Evolutionary conservation across 1,140 invertebrate species (phyloP).

Genomic region (Hyphantria cunea): DNA sequence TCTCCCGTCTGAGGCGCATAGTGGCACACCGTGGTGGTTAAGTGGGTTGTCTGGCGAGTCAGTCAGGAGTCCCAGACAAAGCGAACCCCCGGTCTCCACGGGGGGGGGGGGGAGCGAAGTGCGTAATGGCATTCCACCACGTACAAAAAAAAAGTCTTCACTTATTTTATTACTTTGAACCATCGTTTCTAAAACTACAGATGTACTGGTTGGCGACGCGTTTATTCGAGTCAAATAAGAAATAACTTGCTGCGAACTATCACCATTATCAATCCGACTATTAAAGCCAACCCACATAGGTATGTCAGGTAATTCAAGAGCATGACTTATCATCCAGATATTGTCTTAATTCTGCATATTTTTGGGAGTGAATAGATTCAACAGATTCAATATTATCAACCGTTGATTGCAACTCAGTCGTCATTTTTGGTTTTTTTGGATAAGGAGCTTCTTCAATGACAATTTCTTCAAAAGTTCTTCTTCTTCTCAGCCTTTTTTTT

Average conservation of each 20-base stretch:
- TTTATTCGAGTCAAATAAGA: slow-evolving; percentile 65
- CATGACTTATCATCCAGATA: slow-evolving; percentile 42
- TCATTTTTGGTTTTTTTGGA: slow-evolving; percentile 40
- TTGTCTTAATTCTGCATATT: slow-evolving; percentile 37
- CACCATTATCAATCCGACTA: slow-evolving; percentile 34
- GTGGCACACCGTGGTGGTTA: too few species aligned
- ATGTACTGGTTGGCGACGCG: slow-evolving; percentile 53
- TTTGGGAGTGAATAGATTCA: slow-evolving; percentile 23
- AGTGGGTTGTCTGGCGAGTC: too few species aligned
- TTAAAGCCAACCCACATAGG: slow-evolving; percentile 59
- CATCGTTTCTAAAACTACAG: too few species aligned
- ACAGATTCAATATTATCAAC: slow-evolving; percentile 25
- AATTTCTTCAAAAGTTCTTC: slow-evolving; percentile 30
- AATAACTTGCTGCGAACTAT: slow-evolving; percentile 44
- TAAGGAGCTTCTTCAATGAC: slow-evolving; percentile 15
- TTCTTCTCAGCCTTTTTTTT: slow-evolving; percentile 16
- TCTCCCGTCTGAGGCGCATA: too few species aligned
- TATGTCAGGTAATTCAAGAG: slow-evolving; percentile 25
- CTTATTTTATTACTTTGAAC: too few species aligned
- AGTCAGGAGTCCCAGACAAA: too few species aligned
- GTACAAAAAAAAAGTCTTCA: too few species aligned
- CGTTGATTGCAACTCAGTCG: slow-evolving; percentile 12
- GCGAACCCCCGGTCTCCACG: too few species aligned
- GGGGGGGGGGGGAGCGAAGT: too few species aligned
- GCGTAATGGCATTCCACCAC: too few species aligned